Base-by-base conservation (phyloP, 1,140 invertebrate species). In the Bradynema listronoti region DNA sequence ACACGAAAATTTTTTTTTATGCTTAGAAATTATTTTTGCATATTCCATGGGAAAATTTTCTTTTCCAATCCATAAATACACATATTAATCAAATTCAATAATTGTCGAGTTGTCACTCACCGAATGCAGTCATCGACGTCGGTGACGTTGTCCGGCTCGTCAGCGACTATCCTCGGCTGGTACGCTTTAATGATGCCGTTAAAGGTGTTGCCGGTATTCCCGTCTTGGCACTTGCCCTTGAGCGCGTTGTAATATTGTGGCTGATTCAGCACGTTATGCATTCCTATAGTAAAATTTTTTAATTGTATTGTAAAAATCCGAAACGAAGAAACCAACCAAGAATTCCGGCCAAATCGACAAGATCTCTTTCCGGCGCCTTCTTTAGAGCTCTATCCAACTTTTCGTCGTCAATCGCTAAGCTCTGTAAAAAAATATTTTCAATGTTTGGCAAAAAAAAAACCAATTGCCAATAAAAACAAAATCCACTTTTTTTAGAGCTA, bases 221-320 rank as follows among this genome's bases (percentile, higher is more conserved):
- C 77, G 67, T 65, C 73, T 65, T 68, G 77, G 9, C 70, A 60
- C 49, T 78, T 76, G 47, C 80, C 80, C 65, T 81, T 79, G 9
- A 81, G 61, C 39, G 92, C 94, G 51, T 92, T 91, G 81, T 97
- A 91, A 81, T 95, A 99, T 80, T 99, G 94, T 79, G 95, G 91
- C 84, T 98, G 94, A 81, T 96, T 98, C 86, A 99, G 89, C 89
- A 98, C 95, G 50, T 92, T 96, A 81, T 97, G 93, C 83, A 99
- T 94, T 72, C 94, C 94, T 91, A 80, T 25, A 83, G 29, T 22
- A 9, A 47, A 9, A 22, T 29, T 9, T 22, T 9, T 9, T 47
- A 47, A 47, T 47, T 9, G 19, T 22, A 22, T 22, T 19, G 19
- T 19, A 9, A 33, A 58, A 34, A 24, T 16, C 7, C 63, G n/a